Percentiles rank a stretch among this genome's conserved stretches.
These are phyloP conservation scores for Syritta pipiens DNA, from an alignment of 2,888 invertebrate genomes.

Conservation along the genomic window DNA sequence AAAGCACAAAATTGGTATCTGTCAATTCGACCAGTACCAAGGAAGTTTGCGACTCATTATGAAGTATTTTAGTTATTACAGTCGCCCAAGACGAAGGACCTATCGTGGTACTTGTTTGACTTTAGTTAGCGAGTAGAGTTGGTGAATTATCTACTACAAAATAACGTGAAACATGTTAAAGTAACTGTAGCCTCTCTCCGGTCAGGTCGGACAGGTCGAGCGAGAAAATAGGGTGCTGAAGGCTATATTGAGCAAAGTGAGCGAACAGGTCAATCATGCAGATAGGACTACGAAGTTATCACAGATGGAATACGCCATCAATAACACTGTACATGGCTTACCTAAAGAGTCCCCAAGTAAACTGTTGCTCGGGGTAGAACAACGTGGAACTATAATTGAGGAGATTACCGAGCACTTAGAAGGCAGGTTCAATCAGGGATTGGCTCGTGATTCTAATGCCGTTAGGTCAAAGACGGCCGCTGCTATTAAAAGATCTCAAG, in stretches of 20 bases:
- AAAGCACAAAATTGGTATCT: slow-evolving; percentile 12
- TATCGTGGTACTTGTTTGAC: slow-evolving; percentile 33
- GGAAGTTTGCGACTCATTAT: slow-evolving; percentile 1
- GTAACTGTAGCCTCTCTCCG: slow-evolving; percentile 71
- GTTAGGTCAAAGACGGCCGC: no score
- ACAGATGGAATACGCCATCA: slow-evolving; percentile 69
- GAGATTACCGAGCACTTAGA: slow-evolving; percentile 31
- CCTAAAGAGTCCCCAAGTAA: slow-evolving; percentile 71
- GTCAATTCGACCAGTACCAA: slow-evolving; percentile 9
- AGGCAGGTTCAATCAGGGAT: neutral
- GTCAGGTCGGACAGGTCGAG: slow-evolving; percentile 72
- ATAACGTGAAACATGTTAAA: slow-evolving; percentile 68
- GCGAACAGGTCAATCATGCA: slow-evolving; percentile 10
- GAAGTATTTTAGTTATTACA: slow-evolving; percentile 5
- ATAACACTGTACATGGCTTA: slow-evolving; percentile 70
- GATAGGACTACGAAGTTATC: slow-evolving; percentile 28
- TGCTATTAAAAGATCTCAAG: no score
- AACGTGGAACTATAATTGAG: slow-evolving; percentile 70
- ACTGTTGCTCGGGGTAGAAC: slow-evolving; percentile 71
- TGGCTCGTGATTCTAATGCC: neutral
- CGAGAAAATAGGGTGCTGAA: slow-evolving; percentile 29
- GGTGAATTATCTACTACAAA: slow-evolving; percentile 50
- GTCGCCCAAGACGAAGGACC: slow-evolving; percentile 1
- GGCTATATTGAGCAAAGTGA: slow-evolving; percentile 10
- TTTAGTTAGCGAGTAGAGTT: slow-evolving; percentile 25